phyloP scores from a whole-genome alignment of 2,888 invertebrate species.

The Lithosia quadra region DNA sequence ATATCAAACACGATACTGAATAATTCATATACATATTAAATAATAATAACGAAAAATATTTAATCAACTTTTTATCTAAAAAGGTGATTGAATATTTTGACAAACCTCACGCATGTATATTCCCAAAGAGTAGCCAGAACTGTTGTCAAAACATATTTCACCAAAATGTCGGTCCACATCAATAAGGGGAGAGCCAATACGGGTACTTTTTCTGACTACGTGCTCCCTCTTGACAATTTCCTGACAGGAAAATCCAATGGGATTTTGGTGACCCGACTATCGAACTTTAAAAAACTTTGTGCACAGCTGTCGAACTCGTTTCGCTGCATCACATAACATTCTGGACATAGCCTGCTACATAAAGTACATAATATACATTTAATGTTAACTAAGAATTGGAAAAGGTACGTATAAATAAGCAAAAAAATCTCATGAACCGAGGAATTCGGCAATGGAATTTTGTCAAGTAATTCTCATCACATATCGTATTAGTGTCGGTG shows the following conservation, averaged over 20 bases:
- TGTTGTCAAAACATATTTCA: background rate
- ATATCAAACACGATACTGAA: too few species aligned
- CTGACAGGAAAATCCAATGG: background rate
- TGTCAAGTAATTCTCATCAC: constrained; percentile 31
- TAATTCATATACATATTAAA: too few species aligned
- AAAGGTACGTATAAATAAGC: background rate
- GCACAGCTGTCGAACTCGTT: too few species aligned
- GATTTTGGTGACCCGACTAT: too few species aligned
- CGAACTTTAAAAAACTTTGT: too few species aligned
- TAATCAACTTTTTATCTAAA: too few species aligned
- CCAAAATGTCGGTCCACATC: too few species aligned
- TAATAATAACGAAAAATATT: too few species aligned
- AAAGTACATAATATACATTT: too few species aligned
- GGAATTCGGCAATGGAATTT: constrained; percentile 18
- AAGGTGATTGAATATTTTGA: too few species aligned
- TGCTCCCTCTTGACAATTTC: background rate
- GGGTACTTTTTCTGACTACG: background rate
- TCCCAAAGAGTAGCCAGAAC: background rate
- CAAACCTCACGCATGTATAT: background rate
- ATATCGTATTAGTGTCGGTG: constrained; percentile 50
- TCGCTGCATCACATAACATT: too few species aligned
- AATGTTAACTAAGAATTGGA: background rate
- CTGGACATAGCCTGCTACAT: too few species aligned
- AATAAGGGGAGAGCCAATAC: background rate
- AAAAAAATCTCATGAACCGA: background rate